phyloP scores from a whole-genome alignment of 2,797 vertebrate genomes.

The Agapornis canus region DNA sequence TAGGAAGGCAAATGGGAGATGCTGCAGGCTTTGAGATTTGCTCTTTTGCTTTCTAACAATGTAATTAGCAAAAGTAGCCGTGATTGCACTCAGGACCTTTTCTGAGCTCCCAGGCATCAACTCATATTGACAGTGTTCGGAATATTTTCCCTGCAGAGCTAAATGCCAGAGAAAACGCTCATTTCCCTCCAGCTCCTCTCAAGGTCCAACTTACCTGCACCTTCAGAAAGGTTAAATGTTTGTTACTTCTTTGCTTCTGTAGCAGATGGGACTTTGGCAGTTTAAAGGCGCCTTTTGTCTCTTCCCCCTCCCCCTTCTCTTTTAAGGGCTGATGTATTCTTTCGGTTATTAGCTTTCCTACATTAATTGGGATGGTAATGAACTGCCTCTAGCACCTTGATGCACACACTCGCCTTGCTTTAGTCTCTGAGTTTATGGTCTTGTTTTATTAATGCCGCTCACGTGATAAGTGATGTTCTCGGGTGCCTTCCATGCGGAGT shows the following conservation, averaged over 20 bases:
- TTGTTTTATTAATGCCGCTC: not conserved
- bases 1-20: not conserved
- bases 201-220: not conserved
- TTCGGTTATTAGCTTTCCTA: not conserved
- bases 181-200: not conserved
- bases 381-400: not conserved
- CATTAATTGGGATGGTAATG: constrained; percentile 16
- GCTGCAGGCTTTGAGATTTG: not conserved
- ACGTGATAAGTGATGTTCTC: not conserved
- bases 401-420: not conserved
- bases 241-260: not conserved
- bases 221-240: not conserved
- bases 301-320: not conserved
- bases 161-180: not conserved
- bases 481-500: not conserved
- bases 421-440: not conserved
- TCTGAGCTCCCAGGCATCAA: not conserved
- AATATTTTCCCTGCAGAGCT: not conserved
- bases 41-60: not conserved
- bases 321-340: not conserved
- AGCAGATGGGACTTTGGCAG: not conserved
- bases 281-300: not conserved
- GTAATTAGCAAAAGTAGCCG: not conserved
- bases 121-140: not conserved
- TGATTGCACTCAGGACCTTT: not conserved